These are phyloP conservation scores for Cichladusa arquata DNA, from an alignment of 2,113 vertebrate genomes.

Conservation along the genomic window DNA sequence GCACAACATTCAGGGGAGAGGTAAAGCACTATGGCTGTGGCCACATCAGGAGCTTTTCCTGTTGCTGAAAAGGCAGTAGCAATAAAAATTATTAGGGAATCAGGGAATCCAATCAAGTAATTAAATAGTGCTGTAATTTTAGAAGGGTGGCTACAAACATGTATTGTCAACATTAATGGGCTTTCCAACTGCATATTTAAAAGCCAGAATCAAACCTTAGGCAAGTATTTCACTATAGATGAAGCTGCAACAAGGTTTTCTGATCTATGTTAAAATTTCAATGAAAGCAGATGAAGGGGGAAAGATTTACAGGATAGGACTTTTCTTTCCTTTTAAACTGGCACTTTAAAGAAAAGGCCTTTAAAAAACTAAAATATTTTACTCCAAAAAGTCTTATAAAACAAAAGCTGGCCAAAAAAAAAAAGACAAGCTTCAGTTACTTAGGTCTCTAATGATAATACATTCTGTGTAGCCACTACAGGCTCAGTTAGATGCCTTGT, in stretches of 20 bases:
- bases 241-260: neutral
- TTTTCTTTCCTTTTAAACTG: neutral
- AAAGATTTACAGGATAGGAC: neutral
- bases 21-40: neutral
- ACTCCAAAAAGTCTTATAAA: neutral
- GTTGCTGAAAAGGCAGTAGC: neutral
- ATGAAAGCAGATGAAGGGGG: neutral
- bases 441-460: neutral
- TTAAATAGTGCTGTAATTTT: neutral
- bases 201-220: neutral
- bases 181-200: neutral
- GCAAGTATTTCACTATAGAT: neutral
- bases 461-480: neutral
- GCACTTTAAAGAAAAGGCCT: neutral
- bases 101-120: neutral
- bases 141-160: neutral
- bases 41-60: neutral
- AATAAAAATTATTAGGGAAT: neutral
- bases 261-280: neutral
- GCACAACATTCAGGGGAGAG: neutral
- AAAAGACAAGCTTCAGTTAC: neutral
- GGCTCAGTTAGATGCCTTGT: neutral
- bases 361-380: neutral
- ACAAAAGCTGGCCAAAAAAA: neutral
- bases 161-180: accelerated